These are phyloP conservation scores for Sinella curviseta DNA, from an alignment of 1,140 invertebrate species.

Conservation along the genomic window DNA sequence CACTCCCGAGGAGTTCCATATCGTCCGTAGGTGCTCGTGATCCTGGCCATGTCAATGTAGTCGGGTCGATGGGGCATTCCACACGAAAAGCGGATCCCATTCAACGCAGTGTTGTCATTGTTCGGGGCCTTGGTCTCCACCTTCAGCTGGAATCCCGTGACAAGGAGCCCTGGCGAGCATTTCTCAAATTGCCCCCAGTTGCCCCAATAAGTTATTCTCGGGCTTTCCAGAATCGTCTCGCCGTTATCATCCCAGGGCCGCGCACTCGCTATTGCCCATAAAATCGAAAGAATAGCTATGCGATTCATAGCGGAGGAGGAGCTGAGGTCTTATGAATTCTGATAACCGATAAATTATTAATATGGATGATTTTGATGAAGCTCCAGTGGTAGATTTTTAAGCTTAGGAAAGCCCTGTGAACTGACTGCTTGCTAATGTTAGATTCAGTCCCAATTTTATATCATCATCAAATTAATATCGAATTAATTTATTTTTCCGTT, in stretches of 20 bases:
- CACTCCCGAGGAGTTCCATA: conserved; percentile 23
- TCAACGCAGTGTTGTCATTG: conserved; percentile 41
- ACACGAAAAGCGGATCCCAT: conserved; percentile 39
- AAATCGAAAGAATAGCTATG: not conserved
- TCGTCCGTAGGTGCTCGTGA: conserved; percentile 28
- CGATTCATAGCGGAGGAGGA: not conserved
- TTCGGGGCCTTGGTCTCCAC: conserved; percentile 29
- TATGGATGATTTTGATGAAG: no score
- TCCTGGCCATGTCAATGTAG: not conserved
- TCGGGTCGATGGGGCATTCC: not conserved
- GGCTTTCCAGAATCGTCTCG: conserved; percentile 21
- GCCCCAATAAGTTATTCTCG: conserved; percentile 30
- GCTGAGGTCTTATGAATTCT: no score
- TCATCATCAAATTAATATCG: no score
- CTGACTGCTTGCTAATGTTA: no score
- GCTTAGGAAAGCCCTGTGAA: no score
- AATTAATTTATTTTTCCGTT: no score
- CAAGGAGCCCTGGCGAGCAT: not conserved
- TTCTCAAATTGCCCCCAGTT: conserved; percentile 33
- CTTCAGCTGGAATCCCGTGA: conserved; percentile 38
- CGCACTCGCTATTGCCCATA: not conserved
- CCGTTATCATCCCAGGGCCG: not conserved
- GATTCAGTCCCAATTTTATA: no score
- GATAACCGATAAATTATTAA: no score
- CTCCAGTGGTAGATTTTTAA: no score